Percentiles rank a stretch among this genome's conserved stretches.
Conservation (phyloP, 2,113 vertebrate genomes). For the Bambusicola thoracicus region DNA sequence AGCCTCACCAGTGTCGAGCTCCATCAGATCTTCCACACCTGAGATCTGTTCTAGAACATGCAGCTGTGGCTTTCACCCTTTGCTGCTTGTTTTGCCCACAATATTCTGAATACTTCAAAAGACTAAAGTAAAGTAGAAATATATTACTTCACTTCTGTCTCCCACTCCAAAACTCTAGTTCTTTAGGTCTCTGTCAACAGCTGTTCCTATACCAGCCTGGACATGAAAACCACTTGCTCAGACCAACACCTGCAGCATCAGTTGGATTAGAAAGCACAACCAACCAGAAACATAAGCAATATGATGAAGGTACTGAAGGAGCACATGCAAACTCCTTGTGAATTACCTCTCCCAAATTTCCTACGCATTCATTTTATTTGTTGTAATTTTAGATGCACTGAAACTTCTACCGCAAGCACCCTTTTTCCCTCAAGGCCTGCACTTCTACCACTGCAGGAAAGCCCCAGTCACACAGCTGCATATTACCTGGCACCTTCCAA, state of each 20-base stretch:
- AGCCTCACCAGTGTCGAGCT: neutral
- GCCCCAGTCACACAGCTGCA: neutral
- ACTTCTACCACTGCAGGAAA: neutral
- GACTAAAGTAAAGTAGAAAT: neutral
- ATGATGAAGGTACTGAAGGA: rapidly evolving
- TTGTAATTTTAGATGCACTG: neutral
- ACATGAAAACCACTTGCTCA: neutral
- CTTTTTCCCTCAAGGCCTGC: neutral
- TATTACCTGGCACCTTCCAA: neutral
- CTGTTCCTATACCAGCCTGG: rapidly evolving
- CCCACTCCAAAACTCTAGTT: neutral
- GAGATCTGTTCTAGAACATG: neutral
- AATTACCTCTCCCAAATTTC: neutral
- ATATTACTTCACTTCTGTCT: rapidly evolving
- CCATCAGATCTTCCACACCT: neutral
- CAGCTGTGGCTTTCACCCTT: neutral
- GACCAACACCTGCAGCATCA: neutral
- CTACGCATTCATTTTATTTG: rapidly evolving
- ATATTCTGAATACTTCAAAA: neutral
- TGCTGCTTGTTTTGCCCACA: neutral
- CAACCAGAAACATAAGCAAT: neutral
- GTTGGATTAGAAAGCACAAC: neutral
- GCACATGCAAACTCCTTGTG: neutral
- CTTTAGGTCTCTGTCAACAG: neutral
- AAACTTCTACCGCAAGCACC: neutral